Base-by-base conservation (phyloP, 2,113 vertebrate species). In the Leiothrix lutea region DNA sequence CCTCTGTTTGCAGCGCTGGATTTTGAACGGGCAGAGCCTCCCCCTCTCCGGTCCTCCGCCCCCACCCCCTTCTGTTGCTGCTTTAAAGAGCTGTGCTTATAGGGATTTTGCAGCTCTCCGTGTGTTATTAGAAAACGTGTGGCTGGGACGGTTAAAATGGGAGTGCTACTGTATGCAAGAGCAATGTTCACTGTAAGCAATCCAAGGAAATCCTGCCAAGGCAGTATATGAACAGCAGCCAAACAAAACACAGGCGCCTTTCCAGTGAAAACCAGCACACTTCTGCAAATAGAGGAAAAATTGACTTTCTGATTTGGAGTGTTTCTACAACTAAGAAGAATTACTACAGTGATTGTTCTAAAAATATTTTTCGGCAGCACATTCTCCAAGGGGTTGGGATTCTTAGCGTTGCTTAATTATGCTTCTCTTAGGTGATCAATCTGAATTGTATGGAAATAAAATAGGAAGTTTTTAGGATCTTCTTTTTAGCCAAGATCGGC, bases 221-320 rank as follows among this genome's bases (percentile, higher is more conserved):
- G 97, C 98, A 97, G 97, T 96, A 97, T 98, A 98, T 98, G 99
- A 99, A 98, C 98, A 95, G 98, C 92, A 97, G 99, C 99, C 99
- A 99, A 99, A 98, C 98, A 98, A 99, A 99, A 99, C 99, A 99
- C 98, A 97, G 98, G 98, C 98, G 98, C 95, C 98, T 98, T 98
- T 98, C 98, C 99, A 97, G 98, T 88, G 97, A 96, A 98, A 98
- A 98, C 98, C 98, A 97, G 97, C 98, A 98, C 98, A 97, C 98
- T 99, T 98, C 98, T 98, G 98, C 99, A 98, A 98, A 98, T 97
- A 98, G 98, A 98, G 98, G 98, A 98, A 98, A 98, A 98, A 98
- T 97, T 97, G 98, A 98, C 98, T 98, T 98, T 98, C 98, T 98
- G 98, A 97, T 98, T 97, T 97, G 97, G 97, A 98, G 97, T 97